These are phyloP conservation scores for Pangasianodon gigas DNA, from an alignment of 2,113 vertebrate species.

Conservation along the genomic window DNA sequence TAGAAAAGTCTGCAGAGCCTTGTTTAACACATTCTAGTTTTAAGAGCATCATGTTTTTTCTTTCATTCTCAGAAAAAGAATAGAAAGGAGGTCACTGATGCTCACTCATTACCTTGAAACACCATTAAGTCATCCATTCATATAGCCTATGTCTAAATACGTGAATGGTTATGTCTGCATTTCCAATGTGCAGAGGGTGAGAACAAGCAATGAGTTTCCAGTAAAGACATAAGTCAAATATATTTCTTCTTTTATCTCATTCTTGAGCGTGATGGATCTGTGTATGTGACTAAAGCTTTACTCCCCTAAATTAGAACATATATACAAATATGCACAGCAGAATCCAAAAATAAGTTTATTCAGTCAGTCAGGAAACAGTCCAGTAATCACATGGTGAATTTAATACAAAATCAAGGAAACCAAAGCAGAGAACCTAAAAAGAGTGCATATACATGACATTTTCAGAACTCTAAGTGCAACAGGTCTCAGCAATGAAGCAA, in stretches of 20 bases:
- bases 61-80: not conserved
- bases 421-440: not conserved
- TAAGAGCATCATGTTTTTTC: not conserved
- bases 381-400: too few relatives aligned
- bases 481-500: not conserved
- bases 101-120: not conserved
- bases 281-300: not conserved
- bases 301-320: conserved; percentile 14
- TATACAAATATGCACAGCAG: not conserved
- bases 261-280: conserved; percentile 22
- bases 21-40: not conserved
- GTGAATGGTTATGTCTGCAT: conserved; percentile 13
- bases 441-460: not conserved
- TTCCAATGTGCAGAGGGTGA: not conserved
- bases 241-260: not conserved
- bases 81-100: not conserved
- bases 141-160: not conserved
- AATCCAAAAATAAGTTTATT: not conserved
- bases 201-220: conserved; percentile 11
- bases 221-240: conserved; percentile 25
- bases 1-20: not conserved
- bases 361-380: not conserved
- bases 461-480: not conserved
- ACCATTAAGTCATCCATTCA: conserved; percentile 19
- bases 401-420: not conserved